A percentile compares a stretch with the other conserved stretches of the same genome.
Conservation (phyloP, 2,113 vertebrate genomes). For the Nothoprocta pentlandii region DNA sequence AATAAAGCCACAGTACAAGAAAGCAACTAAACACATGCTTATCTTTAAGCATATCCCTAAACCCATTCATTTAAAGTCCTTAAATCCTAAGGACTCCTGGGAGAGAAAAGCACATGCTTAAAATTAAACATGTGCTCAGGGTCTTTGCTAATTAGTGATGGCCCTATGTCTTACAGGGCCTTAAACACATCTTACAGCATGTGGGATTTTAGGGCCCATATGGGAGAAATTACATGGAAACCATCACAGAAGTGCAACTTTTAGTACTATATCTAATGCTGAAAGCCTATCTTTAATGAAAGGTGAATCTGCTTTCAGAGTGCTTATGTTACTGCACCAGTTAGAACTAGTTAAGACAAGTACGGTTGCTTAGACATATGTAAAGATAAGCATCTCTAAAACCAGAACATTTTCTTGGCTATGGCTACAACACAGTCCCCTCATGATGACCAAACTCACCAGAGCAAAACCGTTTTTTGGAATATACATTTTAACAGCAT, state of each 20-base stretch:
- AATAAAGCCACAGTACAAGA: conserved; percentile 44
- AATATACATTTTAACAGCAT: not conserved
- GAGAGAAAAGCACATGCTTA: conserved; percentile 12
- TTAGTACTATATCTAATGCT: not conserved
- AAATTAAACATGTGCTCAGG: conserved; percentile 63
- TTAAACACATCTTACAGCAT: conserved; percentile 29
- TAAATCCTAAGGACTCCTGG: conserved; percentile 11
- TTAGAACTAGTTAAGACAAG: not conserved
- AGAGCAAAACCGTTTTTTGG: not conserved
- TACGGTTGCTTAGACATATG: not conserved
- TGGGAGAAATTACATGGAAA: conserved; percentile 31
- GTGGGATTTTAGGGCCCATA: conserved; percentile 38
- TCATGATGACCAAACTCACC: not conserved
- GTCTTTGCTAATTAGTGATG: conserved; percentile 61
- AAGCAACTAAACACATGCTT: conserved; percentile 59
- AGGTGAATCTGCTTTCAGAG: not conserved
- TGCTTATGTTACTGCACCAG: not conserved
- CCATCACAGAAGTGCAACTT: conserved; percentile 26
- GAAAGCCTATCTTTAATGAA: not conserved
- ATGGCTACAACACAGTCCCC: not conserved
- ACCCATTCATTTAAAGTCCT: conserved; percentile 2
- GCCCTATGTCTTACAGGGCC: conserved; percentile 43
- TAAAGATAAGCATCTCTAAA: not conserved
- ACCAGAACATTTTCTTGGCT: not conserved
- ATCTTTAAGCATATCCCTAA: conserved; percentile 45